Evolutionary conservation across 2,113 vertebrate genomes (phyloP).

Genomic region (Okapia johnstoni): DNA sequence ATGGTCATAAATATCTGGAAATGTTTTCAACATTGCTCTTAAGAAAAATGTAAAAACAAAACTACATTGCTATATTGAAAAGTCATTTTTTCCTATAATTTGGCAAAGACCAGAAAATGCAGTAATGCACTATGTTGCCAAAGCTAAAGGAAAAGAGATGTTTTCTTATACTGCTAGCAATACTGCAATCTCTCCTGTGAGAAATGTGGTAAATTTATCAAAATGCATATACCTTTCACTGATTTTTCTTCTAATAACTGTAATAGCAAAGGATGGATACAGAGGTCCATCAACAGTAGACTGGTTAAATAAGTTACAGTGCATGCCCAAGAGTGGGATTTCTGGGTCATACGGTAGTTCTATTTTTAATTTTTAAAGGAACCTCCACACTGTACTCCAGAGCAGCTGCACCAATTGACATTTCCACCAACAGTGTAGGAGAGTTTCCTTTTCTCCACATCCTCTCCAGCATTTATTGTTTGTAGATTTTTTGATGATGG

Average conservation of each 20-base stretch:
- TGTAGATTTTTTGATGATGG: not conserved
- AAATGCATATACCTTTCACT: not conserved
- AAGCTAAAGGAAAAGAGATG: not conserved
- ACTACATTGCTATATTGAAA: not conserved
- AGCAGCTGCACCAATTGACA: not conserved
- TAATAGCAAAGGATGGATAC: not conserved
- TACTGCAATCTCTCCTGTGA: not conserved
- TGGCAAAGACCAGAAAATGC: not conserved
- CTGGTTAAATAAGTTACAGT: not conserved
- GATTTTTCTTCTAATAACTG: not conserved
- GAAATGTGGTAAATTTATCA: not conserved
- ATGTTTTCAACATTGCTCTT: not conserved
- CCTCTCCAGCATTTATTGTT: not conserved
- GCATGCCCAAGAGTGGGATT: not conserved
- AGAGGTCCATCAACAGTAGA: not conserved
- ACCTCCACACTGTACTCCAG: not conserved
- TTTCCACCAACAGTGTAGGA: not conserved
- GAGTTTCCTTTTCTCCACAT: not conserved
- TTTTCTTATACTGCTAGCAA: not conserved
- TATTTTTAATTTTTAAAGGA: not conserved
- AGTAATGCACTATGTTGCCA: not conserved
- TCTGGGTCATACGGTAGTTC: not conserved
- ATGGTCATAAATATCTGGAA: not conserved
- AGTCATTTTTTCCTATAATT: not conserved
- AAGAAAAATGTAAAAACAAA: not conserved